A percentile compares a stretch with the other conserved stretches of the same genome.
Conservation (phyloP, 2,888 invertebrate species). For the Scelioninae gen. 2 region DNA sequence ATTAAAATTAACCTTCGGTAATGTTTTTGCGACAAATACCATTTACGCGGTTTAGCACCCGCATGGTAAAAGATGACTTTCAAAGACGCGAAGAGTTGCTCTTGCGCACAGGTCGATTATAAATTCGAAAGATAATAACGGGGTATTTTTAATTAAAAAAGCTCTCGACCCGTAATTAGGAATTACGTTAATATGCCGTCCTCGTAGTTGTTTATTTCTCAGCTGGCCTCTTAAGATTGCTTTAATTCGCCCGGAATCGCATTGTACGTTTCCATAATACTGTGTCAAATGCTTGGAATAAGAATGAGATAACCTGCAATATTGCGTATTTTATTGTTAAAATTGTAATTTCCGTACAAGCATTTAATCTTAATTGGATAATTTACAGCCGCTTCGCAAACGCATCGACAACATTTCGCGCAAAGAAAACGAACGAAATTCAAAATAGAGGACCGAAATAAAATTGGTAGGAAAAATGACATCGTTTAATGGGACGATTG, state of each 20-base stretch:
- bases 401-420: too few species aligned
- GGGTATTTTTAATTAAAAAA: slow-evolving; percentile 72
- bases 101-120: slow-evolving; percentile 65
- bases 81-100: slow-evolving; percentile 10
- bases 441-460: too few species aligned
- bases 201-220: slow-evolving; percentile 41
- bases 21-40: too few species aligned
- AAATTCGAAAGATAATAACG: slow-evolving; percentile 70
- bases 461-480: too few species aligned
- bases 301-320: slow-evolving; percentile 16
- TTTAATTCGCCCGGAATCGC: slow-evolving; percentile 41
- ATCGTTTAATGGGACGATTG: too few species aligned
- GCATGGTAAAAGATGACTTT: too few species aligned
- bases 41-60: too few species aligned
- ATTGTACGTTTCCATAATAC: slow-evolving; percentile 28
- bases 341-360: too few species aligned
- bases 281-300: slow-evolving; percentile 36
- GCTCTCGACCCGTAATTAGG: slow-evolving; percentile 62
- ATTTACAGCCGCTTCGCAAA: too few species aligned
- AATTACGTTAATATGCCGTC: slow-evolving; percentile 66
- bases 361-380: too few species aligned
- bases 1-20: too few species aligned
- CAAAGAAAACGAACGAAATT: too few species aligned
- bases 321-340: background rate
- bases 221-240: slow-evolving; percentile 40